A percentile compares a stretch with the other conserved stretches of the same genome.
Conservation (phyloP, 2,888 invertebrate genomes). For the Cryptops parisi region DNA sequence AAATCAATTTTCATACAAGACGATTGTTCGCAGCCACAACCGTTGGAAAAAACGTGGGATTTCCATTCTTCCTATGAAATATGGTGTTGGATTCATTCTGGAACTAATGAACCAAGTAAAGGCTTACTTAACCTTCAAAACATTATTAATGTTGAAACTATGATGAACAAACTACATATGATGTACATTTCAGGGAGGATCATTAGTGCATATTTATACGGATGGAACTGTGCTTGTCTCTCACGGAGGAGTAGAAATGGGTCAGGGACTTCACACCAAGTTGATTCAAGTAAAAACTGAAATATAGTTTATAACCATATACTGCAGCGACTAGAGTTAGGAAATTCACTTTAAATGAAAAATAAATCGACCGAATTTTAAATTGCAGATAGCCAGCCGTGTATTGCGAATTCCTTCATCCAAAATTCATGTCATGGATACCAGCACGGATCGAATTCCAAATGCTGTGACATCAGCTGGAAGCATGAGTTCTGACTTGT, state of each 20-base stretch:
- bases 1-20: neutral
- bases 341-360: no score
- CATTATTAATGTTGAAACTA: no score
- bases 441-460: constrained; percentile 77
- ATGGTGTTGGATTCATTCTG: constrained; percentile 66
- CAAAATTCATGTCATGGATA: constrained; percentile 66
- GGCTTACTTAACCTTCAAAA: no score
- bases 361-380: no score
- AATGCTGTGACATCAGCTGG: constrained; percentile 83
- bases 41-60: constrained; percentile 79
- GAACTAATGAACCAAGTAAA: constrained; percentile 55
- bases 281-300: constrained; percentile 75
- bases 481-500: constrained; percentile 73
- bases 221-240: constrained; percentile 71
- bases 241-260: constrained; percentile 88
- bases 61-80: constrained; percentile 64
- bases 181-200: constrained; percentile 39
- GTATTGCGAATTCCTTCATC: constrained; percentile 51
- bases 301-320: no score
- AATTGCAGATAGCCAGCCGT: constrained; percentile 51
- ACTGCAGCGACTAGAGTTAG: no score
- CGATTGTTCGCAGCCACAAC: constrained; percentile 42
- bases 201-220: constrained; percentile 68
- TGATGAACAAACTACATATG: no score
- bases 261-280: constrained; percentile 90